These are phyloP conservation scores for Protomyctophum bolini DNA, from an alignment of 2,113 vertebrate genomes.

Conservation along the genomic window DNA sequence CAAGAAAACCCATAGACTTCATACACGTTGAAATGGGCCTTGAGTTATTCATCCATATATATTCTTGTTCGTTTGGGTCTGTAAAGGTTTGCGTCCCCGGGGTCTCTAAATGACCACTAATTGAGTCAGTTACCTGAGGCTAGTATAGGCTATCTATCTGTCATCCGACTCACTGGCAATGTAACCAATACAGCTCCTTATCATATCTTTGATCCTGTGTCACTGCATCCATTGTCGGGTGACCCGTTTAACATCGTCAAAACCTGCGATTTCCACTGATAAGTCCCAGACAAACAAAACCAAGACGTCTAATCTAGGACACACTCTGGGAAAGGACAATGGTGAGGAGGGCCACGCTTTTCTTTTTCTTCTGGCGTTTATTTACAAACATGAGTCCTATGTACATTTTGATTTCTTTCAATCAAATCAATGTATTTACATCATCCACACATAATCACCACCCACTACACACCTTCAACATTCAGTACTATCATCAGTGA, in stretches of 20 bases:
- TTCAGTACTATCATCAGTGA: constrained; percentile 15
- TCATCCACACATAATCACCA: constrained; percentile 35
- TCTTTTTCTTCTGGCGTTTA: constrained; percentile 57
- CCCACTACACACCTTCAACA: constrained; percentile 31
- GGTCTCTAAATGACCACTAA: too few species aligned
- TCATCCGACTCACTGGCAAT: neutral
- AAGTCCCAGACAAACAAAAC: constrained; percentile 29
- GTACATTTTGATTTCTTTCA: constrained; percentile 47
- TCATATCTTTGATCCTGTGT: constrained; percentile 15
- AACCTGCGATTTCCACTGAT: constrained; percentile 17
- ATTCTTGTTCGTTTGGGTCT: too few species aligned
- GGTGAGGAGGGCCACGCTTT: neutral
- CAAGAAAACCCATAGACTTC: too few species aligned
- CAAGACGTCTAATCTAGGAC: neutral
- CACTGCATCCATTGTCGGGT: constrained; percentile 24
- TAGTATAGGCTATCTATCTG: too few species aligned
- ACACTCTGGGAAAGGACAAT: neutral
- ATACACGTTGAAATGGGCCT: too few species aligned
- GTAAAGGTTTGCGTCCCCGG: too few species aligned
- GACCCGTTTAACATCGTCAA: constrained; percentile 32
- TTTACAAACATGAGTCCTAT: constrained; percentile 67
- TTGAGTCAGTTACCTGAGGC: neutral
- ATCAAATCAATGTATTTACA: constrained; percentile 48
- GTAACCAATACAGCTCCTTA: constrained; percentile 11
- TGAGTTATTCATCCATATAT: too few species aligned